phyloP scores from a whole-genome alignment of 2,888 invertebrate genomes.

The Drosophila merina region DNA sequence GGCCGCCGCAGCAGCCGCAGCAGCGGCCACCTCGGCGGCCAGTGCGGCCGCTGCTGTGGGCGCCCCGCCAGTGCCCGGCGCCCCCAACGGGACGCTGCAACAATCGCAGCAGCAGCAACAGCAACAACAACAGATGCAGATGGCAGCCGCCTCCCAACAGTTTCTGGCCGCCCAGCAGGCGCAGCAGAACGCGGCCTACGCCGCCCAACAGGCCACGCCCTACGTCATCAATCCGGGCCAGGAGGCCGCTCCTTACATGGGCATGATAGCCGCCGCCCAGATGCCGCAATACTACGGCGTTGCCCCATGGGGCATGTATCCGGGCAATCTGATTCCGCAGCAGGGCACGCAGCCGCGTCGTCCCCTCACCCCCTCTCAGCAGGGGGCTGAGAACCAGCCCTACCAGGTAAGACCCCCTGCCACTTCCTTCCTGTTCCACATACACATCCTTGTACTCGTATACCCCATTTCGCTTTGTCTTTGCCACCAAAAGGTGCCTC shows the following conservation, averaged over 20 bases:
- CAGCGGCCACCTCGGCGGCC: constrained; percentile 84
- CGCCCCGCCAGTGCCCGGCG: constrained; percentile 83
- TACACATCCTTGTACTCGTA: not conserved
- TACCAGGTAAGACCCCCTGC: constrained; percentile 83
- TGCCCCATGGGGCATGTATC: constrained; percentile 96
- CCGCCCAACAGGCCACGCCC: constrained; percentile 90
- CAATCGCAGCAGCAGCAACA: constrained; percentile 82
- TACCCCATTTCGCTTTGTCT: not conserved
- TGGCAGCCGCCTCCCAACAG: constrained; percentile 89
- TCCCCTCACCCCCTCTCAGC: constrained; percentile 92
- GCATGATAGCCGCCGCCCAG: constrained; percentile 91
- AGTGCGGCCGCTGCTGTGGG: constrained; percentile 82
- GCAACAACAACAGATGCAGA: constrained; percentile 89
- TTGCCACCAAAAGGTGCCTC: not conserved
- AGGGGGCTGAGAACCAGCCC: constrained; percentile 84
- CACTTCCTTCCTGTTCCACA: not conserved
- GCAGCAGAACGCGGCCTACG: constrained; percentile 87
- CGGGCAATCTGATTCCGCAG: constrained; percentile 90
- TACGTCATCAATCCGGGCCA: constrained; percentile 94
- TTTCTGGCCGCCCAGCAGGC: constrained; percentile 90
- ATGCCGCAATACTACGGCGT: constrained; percentile 95
- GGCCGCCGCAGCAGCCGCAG: constrained; percentile 82
- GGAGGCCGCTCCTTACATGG: constrained; percentile 91
- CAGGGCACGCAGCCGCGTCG: constrained; percentile 88
- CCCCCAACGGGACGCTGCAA: constrained; percentile 89